phyloP scores from a whole-genome alignment of 2,888 invertebrate genomes.

The Monochamus alternatus region DNA sequence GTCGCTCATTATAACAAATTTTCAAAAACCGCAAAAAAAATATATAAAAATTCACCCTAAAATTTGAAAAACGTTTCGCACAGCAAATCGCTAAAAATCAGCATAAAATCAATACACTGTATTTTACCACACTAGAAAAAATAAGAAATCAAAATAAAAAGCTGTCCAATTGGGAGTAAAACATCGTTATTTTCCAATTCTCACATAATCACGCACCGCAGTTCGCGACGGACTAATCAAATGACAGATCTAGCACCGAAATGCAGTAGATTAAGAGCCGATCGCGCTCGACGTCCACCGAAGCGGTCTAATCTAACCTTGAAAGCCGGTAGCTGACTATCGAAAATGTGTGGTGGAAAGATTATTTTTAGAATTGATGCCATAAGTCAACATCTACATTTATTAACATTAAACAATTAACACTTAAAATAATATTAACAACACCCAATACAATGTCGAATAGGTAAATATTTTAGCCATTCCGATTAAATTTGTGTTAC shows the following conservation, averaged over 20 bases:
- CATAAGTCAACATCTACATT: slow-evolving; percentile 36
- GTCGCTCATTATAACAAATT: slow-evolving; percentile 55
- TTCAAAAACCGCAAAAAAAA: slow-evolving; percentile 16
- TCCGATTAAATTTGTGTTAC: neutral
- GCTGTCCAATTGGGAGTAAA: neutral
- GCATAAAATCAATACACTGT: neutral
- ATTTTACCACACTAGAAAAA: neutral
- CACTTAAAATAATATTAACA: slow-evolving; percentile 9
- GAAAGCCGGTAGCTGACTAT: slow-evolving; percentile 35
- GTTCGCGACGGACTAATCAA: slow-evolving; percentile 47
- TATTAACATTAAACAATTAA: slow-evolving; percentile 30
- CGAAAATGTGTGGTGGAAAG: slow-evolving; percentile 41
- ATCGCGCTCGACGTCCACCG: slow-evolving; percentile 18
- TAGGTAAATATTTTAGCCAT: slow-evolving; percentile 22
- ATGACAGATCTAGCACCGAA: slow-evolving; percentile 29
- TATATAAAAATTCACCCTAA: neutral
- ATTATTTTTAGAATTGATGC: slow-evolving; percentile 59
- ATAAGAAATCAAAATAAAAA: neutral
- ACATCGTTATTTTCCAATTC: slow-evolving; percentile 2
- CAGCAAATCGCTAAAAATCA: neutral
- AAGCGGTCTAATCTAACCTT: slow-evolving; percentile 39
- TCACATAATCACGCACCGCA: slow-evolving; percentile 35
- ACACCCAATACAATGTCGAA: neutral
- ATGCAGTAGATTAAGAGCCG: slow-evolving; percentile 15
- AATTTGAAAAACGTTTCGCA: neutral